Base-by-base conservation (phyloP, 2,888 invertebrate genomes). In the Eristalis pertinax region DNA sequence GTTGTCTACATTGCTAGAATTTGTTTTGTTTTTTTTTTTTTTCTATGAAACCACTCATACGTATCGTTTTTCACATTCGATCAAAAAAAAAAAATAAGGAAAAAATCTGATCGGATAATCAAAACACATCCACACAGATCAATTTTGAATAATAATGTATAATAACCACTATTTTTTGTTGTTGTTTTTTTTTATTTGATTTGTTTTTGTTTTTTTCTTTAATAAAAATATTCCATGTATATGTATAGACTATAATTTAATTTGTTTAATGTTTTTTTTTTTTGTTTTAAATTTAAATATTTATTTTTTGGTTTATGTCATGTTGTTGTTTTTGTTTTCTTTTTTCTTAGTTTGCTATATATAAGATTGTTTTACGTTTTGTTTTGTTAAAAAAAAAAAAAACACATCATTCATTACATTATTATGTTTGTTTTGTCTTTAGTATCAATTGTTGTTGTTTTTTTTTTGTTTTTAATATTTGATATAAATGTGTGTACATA, bases 401-500 rank as follows among this genome's bases (percentile, higher is more conserved):
- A 29, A 29, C 4, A 5, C 8, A 10, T 32, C 32, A 32, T 32
- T 32, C 32, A 32, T 32, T 32, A 32, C 8, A 32, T 32, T 32
- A 5, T 10, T 32, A 5, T 32, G 32, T 32, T 29, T 29, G 29
- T 29, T 32, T 8, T 10, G 32, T 32, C 65, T 58, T 75, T 13
- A 68, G 69, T 80, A 75, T 32, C 29, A 29, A 29, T 29, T 5
- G n/a, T n/a, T n/a, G n/a, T n/a, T n/a, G n/a, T n/a, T n/a, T n/a
- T n/a, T n/a, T 29, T 29, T 32, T 5, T 10, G 8, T 32, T n/a
- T n/a, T n/a, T n/a, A n/a, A n/a, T n/a, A n/a, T n/a, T 29, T 32
- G 32, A 58, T 58, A 58, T 58, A 81, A 70, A 81, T 78, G 58
- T 80, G 38, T 74, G n/a, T n/a, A n/a, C n/a, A n/a, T n/a, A n/a